phyloP scores from a whole-genome alignment of 2,888 invertebrate genomes.

The Volucella zonaria region DNA sequence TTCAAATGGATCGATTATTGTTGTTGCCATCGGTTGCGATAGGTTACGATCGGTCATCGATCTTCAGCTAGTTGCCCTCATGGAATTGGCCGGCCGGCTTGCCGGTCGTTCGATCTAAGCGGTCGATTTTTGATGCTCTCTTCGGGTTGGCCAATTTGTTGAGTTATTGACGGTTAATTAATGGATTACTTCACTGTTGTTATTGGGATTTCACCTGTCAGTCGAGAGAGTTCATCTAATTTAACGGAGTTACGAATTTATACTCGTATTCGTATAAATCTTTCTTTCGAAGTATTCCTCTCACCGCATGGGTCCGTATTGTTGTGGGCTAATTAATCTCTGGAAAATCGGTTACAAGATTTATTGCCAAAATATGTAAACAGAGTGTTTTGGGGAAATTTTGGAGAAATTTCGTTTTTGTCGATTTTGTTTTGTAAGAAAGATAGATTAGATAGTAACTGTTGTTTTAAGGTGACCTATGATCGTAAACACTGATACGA shows the following conservation, averaged over 20 bases:
- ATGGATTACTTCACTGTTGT: conserved; percentile 24
- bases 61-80: conserved; percentile 51
- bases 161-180: conserved; percentile 52
- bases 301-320: conserved; percentile 28
- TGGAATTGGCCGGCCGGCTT: conserved; percentile 33
- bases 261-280: no score
- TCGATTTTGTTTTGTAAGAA: neutral
- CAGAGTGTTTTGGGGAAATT: neutral
- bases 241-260: conserved; percentile 31
- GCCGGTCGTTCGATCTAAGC: neutral
- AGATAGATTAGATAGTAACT: conserved; percentile 12
- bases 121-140: conserved; percentile 35
- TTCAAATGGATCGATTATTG: conserved; percentile 51
- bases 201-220: conserved; percentile 54
- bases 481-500: neutral
- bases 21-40: neutral
- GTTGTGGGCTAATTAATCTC: conserved; percentile 39
- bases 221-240: conserved; percentile 15
- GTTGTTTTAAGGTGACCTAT: conserved; percentile 11
- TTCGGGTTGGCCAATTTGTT: conserved; percentile 52
- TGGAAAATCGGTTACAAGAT: conserved; percentile 31
- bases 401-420: neutral
- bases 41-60: conserved; percentile 69
- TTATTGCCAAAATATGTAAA: conserved; percentile 39
- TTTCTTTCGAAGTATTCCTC: neutral